Evolutionary conservation across 2,888 invertebrate genomes (phyloP), one percentile per base, ranked within the genome.

Genomic region (Agonopterix subpropinquella): DNA sequence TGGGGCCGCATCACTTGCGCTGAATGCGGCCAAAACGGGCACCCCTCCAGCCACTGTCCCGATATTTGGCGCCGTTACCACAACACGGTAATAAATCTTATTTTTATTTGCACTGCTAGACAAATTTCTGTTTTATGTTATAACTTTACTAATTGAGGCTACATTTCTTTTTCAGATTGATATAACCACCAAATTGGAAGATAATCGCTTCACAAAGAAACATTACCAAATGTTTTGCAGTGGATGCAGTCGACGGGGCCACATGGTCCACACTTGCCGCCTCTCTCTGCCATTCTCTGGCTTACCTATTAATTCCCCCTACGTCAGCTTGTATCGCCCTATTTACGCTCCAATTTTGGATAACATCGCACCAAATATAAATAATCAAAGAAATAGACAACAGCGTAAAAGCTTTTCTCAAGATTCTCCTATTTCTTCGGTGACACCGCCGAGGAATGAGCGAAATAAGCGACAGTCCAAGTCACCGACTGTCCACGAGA

Each of bases 21-120:
- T 8, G 87, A 91, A 64, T 95, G 94, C 69, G 89, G 89, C 47
- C 89, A 91, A 59, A 61, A 64, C 28, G 94, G 94, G 0, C 94
- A 95, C 67, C 81, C 83, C 8, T 63, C 84, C 44, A 77, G 84
- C 15, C 80, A 85, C 66, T 95, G 94, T 61, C 94, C 94, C 0
- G 94, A 94, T 75, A 77, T 91, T 42, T 95, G 94, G 94, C 90
- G 94, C 46, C 89, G 93, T 50, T 94, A 93, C 77, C 93, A 94
- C 70, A 90, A 92, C 56, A 94, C 94, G 54, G 94, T 85, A 54
- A 68, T 56, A 13, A 11, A 28, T 28, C 5, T 28, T 28, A 28
- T 28, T 28, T 28, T 28, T 7, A 28, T 28, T 28, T 28, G 28
- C 28, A 28, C 28, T 28, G 28, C 28, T 28, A 28, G 28, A 28